Conservation (phyloP, 2,888 invertebrate genomes). For the Monopis laevigella region DNA sequence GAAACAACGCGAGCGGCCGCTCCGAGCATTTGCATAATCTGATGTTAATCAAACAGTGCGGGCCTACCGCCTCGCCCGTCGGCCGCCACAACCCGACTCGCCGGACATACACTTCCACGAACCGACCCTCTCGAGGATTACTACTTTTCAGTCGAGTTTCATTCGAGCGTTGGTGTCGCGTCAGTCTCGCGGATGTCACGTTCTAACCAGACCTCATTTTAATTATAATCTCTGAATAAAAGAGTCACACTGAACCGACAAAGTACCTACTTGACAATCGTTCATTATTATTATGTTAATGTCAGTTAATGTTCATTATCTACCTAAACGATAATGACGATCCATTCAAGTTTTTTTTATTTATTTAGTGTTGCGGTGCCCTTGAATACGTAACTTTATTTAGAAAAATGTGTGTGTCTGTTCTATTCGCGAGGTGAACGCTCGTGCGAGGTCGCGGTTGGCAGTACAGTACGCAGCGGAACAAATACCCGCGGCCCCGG, state of each 20-base stretch:
- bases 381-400: constrained; percentile 6
- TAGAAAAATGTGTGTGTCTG: constrained; percentile 8
- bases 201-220: too few relatives aligned
- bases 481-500: constrained; percentile 21
- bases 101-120: constrained; percentile 10
- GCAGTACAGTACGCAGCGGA: constrained; percentile 18
- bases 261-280: too few relatives aligned
- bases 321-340: background rate
- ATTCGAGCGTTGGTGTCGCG: too few relatives aligned
- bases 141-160: constrained; percentile 6
- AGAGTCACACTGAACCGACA: too few relatives aligned
- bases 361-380: constrained; percentile 8
- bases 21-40: constrained; percentile 64
- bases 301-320: too few relatives aligned
- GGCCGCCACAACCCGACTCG: constrained; percentile 20
- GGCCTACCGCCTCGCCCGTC: constrained; percentile 30
- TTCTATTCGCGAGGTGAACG: constrained; percentile 45
- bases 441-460: constrained; percentile 48
- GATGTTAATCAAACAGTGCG: constrained; percentile 62
- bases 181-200: too few relatives aligned
- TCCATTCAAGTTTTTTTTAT: constrained; percentile 4
- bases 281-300: too few relatives aligned
- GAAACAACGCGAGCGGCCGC: constrained; percentile 60
- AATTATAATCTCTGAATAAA: too few relatives aligned
- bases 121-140: constrained; percentile 4